Evolutionary conservation across 1,140 invertebrate genomes (phyloP).

Genomic region (Holotrichia oblita): DNA sequence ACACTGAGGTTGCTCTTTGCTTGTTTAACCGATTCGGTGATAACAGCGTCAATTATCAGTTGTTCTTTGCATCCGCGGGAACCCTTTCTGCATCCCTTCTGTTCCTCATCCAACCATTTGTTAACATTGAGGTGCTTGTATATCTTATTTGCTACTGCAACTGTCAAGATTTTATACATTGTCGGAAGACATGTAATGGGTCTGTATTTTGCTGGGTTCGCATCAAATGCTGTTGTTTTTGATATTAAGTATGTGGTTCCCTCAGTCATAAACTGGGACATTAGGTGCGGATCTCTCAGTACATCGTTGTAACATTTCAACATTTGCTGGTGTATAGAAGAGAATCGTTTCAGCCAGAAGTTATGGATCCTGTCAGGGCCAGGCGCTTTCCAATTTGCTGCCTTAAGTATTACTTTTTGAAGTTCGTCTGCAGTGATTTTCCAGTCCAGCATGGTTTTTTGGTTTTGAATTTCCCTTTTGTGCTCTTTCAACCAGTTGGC

Average conservation of each 20-base stretch:
- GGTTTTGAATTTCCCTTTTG: too few relatives aligned
- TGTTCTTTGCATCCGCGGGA: conserved; percentile 50
- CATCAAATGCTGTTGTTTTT: conserved; percentile 45
- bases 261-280: conserved; percentile 45
- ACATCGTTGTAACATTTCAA: conserved; percentile 37
- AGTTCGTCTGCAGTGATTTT: too few relatives aligned
- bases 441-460: too few relatives aligned
- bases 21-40: conserved; percentile 29
- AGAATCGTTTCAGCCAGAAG: conserved; percentile 48
- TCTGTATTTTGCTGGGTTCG: conserved; percentile 47
- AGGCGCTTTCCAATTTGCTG: conserved; percentile 41
- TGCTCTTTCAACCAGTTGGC: too few relatives aligned
- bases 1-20: background rate
- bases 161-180: conserved; percentile 50
- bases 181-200: conserved; percentile 52
- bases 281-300: conserved; percentile 35
- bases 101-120: conserved; percentile 46
- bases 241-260: conserved; percentile 49
- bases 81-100: conserved; percentile 49
- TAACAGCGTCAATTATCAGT: conserved; percentile 46
- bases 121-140: conserved; percentile 44
- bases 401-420: background rate
- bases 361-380: conserved; percentile 43
- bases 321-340: conserved; percentile 30
- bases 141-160: conserved; percentile 44